Base-by-base conservation (phyloP, 2,113 vertebrate species). In the Archilochus colubris region DNA sequence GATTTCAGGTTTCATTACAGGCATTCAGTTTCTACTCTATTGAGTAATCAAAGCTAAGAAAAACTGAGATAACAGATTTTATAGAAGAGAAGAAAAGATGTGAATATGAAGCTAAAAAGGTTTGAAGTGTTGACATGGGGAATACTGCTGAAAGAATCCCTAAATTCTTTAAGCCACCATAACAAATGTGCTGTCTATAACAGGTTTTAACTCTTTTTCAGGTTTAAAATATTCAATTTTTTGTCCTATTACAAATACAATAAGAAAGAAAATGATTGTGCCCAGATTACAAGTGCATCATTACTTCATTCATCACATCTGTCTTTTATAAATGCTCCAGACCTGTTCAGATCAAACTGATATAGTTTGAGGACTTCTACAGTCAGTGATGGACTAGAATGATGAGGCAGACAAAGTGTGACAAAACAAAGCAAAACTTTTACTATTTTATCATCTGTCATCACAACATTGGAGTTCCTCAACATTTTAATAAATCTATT, bases 1-100 rank as follows among this genome's bases (percentile, higher is more conserved):
- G n/a, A 89, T 81, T 92, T 94, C 89, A 96, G 46, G 67, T 93
- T 96, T 87, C 74, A 79, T 88, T 93, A 86, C 27, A 75, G 22
- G 28, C 23, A 46, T 86, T 88, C 61, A 25, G 24, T 89, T 95
- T 94, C 73, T 86, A 61, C 64, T 91, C 64, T 70, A 43, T 23
- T 87, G 86, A 86, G 84, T 81, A 81, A 95, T 70, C 81, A 89
- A 91, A 66, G 51, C 50, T 88, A 88, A 77, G 36, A 69, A 82
- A 82, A 85, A 53, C 14, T 43, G 16, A 62, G 64, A 73, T 70
- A 88, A 74, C 89, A 94, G 7, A 48, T 62, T 46, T 68, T 80
- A 58, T 55, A 40, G 23, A 82, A 86, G 50, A 80, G 21, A 40
- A 76, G 82, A 91, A 76, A 82, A 74, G 8, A 64, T 38, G 36